These are phyloP conservation scores for Tinamus guttatus DNA, from an alignment of 2,113 vertebrate genomes.

Conservation along the genomic window DNA sequence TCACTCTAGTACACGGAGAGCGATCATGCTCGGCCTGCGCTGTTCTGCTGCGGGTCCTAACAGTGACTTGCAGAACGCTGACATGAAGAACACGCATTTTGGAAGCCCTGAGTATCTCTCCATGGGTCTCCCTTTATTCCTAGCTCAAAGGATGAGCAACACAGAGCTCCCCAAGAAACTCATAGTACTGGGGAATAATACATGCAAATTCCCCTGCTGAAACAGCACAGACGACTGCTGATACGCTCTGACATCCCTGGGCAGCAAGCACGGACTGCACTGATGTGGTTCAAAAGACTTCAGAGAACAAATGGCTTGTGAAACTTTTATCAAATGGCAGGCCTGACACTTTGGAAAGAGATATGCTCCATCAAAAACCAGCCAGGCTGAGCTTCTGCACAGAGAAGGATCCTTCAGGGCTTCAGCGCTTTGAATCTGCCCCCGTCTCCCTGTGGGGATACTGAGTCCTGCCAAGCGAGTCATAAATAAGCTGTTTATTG, in stretches of 20 bases:
- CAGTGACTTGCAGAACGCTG: not conserved
- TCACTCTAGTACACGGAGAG: accelerated
- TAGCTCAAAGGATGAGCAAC: not conserved
- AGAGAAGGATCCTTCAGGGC: not conserved
- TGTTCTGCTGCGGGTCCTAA: not conserved
- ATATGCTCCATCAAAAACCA: not conserved
- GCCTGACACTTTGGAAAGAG: not conserved
- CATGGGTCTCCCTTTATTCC: not conserved
- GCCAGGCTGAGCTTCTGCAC: not conserved
- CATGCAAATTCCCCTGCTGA: conserved; percentile 18
- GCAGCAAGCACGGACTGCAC: not conserved
- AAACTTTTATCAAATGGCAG: not conserved
- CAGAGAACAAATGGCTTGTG: not conserved
- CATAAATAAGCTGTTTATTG: not conserved
- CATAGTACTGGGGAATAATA: not conserved
- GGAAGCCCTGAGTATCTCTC: not conserved
- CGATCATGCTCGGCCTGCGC: accelerated
- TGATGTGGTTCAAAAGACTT: conserved; percentile 20
- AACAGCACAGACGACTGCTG: not conserved
- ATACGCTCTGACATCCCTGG: not conserved
- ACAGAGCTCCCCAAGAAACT: not conserved
- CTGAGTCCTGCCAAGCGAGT: not conserved
- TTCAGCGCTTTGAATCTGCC: not conserved
- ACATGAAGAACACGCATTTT: not conserved
- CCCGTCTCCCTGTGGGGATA: not conserved